Evolutionary conservation across 1,140 invertebrate species (phyloP), one percentile per base, ranked within the genome.

Genomic region (Eriosoma lanigerum): DNA sequence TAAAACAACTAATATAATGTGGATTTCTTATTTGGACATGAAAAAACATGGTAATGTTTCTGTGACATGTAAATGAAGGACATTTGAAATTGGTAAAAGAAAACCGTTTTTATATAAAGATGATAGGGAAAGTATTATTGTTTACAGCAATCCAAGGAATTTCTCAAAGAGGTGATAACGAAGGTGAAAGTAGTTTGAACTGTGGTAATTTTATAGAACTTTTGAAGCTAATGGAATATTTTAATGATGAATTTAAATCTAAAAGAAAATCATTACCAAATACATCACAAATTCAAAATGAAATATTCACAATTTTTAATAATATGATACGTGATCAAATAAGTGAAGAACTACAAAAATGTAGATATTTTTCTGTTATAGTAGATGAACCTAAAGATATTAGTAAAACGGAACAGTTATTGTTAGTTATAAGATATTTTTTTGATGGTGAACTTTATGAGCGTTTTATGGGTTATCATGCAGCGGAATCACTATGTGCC

Each of bases 201-300:
- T 26, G 60, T 17, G 64, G 64, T 38, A 81, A 81, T 17, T 54
- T 81, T 48, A 62, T 81, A 32, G 80, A 81, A 72, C 50, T 81
- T 12, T 24, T 81, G 29, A 64, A 58, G 17, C n/a, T 81, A 24
- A 58, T 70, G 2, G 50, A n/a, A 13, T 17, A 81, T 70, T n/a
- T 70, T 48, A 72, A 48, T 81, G 44, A 58, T 46, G 75, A 54
- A 3, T 17, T 80, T 62, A 46, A 80, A 58, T 6, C 3, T 21
- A 60, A 60, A 60, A 60, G 26, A 24, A 13, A 44, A 6, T 19
- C 29, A 70, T n/a, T 52, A 29, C 44, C 66, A 19, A 58, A 70
- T 17, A 81, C n/a, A 38, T 21, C 62, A 12, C n/a, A 50, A 44
- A 52, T 68, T 1, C 80, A 81, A 15, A 81, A 81, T 24, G 62